Base-by-base conservation (phyloP, 2,113 vertebrate genomes). In the Trogon surrucura region DNA sequence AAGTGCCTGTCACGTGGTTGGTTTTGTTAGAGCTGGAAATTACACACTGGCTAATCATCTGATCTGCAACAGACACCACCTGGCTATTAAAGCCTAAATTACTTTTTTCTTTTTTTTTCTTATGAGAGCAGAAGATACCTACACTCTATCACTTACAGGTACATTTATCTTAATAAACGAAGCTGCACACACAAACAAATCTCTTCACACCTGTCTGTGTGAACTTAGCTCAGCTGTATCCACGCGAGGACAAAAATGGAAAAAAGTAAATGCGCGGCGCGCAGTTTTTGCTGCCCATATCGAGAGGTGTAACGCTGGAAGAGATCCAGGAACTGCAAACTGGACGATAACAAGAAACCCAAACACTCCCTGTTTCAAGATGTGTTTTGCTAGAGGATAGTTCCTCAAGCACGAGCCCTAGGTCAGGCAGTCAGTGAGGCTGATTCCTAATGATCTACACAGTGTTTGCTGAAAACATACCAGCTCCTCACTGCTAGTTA, bases 1-100 rank as follows among this genome's bases (percentile, higher is more conserved):
- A 78, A 89, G 34, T 64, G 38, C 73, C 60, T 78, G 61, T 90
- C 54, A 73, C 36, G 1, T 51, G 60, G 60, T 86, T 13, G 51
- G 47, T 79, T 90, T 80, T 83, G 45, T 91, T 87, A 84, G 80
- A 88, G 69, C 80, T 95, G 36, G 44, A 91, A 81, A 93, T 89
- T 74, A 53, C 27, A 48, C 29, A 7, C 73, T 84, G n/a, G 47
- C 70, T 92, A 95, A 66, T 84, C 2, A 78, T 71, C 73, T 86
- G 64, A 57, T 74, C 69, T 92, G 44, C 65, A 60, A 48, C 50
- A 84, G 53, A 81, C 1, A 3, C 18, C 1, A 3, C 18, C 53
- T 92, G 65, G 26, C 45, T 91, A 30, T 78, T 80, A 67, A 81
- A 84, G 30, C 32, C n/a, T 75, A 61, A 91, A 67, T 70, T 25